phyloP scores from a whole-genome alignment of 2,797 vertebrate species.

The Sylvilagus floridanus region DNA sequence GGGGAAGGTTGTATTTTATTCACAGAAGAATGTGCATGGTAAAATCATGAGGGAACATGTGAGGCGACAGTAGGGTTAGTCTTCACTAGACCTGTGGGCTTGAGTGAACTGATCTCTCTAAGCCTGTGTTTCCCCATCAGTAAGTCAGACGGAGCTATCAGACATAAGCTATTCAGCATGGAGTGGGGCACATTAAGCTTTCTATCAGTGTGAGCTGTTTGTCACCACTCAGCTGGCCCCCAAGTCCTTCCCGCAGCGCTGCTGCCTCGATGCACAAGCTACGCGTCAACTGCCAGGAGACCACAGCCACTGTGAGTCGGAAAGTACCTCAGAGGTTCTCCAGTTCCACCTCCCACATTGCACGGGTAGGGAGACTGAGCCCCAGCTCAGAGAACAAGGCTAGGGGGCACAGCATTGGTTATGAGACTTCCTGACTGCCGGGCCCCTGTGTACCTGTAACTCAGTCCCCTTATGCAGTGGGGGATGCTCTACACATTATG shows the following conservation, averaged over 20 bases:
- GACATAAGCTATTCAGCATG: background rate
- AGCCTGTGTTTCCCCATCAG: constrained; percentile 57
- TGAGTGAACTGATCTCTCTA: constrained; percentile 40
- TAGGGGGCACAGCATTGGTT: background rate
- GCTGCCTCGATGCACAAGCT: background rate
- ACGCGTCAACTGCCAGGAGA: constrained; percentile 57
- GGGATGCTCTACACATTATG: background rate
- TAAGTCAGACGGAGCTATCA: constrained; percentile 63
- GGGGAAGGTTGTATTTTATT: background rate
- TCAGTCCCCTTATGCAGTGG: background rate
- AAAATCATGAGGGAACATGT: background rate
- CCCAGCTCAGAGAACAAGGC: background rate
- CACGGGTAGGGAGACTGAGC: constrained; percentile 33
- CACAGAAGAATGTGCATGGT: background rate
- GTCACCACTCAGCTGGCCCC: background rate
- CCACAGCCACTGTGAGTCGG: constrained; percentile 28
- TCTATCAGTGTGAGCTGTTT: background rate
- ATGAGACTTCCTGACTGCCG: background rate
- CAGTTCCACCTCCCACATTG: constrained; percentile 62
- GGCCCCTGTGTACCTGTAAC: background rate
- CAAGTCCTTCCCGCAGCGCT: background rate
- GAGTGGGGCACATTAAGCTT: constrained; percentile 50
- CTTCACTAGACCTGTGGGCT: background rate
- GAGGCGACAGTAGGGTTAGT: background rate
- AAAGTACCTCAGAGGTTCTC: constrained; percentile 70